These are phyloP conservation scores for Lordiphosa andalusiaca DNA, from an alignment of 2,888 invertebrate species.

Conservation along the genomic window DNA sequence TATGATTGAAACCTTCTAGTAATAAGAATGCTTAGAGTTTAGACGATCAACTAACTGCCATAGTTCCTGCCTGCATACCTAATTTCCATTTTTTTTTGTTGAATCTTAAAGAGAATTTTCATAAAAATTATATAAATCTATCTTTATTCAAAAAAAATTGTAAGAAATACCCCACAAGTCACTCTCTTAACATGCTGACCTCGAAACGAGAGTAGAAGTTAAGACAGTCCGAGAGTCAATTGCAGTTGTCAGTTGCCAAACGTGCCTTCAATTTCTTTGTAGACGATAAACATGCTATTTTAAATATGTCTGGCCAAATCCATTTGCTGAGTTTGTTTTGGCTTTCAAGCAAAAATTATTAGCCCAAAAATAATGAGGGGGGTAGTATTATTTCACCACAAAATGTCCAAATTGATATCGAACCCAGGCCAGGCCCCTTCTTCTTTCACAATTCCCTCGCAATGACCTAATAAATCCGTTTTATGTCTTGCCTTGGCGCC, in stretches of 20 bases:
- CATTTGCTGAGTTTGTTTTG: conserved; percentile 51
- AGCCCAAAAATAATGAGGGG: conserved; percentile 51
- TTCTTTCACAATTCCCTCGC: conserved; percentile 19
- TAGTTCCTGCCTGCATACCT: too few species aligned
- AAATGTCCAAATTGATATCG: conserved; percentile 35
- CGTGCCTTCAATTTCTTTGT: conserved; percentile 59
- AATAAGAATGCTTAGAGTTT: too few species aligned
- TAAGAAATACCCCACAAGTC: too few species aligned
- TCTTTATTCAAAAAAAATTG: too few species aligned
- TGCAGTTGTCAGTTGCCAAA: conserved; percentile 61
- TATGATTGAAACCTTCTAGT: too few species aligned
- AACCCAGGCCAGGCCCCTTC: conserved; percentile 38
- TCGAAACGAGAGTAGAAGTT: neutral
- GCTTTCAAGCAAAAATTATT: conserved; percentile 49
- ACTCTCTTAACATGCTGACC: neutral
- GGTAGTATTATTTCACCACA: neutral
- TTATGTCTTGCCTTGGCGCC: conserved; percentile 69
- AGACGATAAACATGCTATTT: too few species aligned
- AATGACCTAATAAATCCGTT: conserved; percentile 72
- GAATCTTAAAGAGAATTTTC: too few species aligned
- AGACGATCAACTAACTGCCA: too few species aligned
- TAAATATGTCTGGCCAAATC: conserved; percentile 1
- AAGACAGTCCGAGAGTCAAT: conserved; percentile 42
- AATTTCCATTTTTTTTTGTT: too few species aligned
- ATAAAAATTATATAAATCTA: too few species aligned